Conservation (phyloP, 2,888 invertebrate genomes). For the Lordiphosa fenestrarum region DNA sequence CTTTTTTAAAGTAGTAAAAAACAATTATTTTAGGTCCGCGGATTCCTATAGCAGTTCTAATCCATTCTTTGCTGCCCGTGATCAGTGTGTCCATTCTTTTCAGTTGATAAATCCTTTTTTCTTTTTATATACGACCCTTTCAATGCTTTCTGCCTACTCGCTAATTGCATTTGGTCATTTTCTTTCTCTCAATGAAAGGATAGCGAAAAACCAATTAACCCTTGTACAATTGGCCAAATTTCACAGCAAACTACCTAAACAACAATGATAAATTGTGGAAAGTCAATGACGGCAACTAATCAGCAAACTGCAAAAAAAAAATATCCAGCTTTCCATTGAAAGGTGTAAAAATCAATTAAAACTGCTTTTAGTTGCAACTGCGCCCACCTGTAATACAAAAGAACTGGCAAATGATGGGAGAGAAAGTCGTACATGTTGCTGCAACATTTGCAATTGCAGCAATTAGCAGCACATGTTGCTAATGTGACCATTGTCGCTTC, state of each 20-base stretch:
- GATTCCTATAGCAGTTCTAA: no score
- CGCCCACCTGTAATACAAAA: conserved; percentile 18
- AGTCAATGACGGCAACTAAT: conserved; percentile 41
- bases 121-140: no score
- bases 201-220: conserved; percentile 47
- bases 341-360: conserved; percentile 65
- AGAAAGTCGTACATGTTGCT: conserved; percentile 21
- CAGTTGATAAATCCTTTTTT: no score
- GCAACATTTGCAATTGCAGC: conserved; percentile 40
- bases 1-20: no score
- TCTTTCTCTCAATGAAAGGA: no score
- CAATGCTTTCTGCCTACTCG: no score
- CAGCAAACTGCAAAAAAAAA: conserved; percentile 23
- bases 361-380: conserved; percentile 18
- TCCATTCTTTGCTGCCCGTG: no score
- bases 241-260: conserved; percentile 10
- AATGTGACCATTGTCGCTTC: conserved; percentile 32
- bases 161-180: no score
- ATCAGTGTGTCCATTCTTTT: no score
- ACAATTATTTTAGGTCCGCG: no score
- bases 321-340: conserved; percentile 20
- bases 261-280: conserved; percentile 1
- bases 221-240: conserved; percentile 35
- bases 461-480: conserved; percentile 60
- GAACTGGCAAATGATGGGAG: conserved; percentile 22